Conservation (phyloP, 1,140 invertebrate species). For the Plodia interpunctella region DNA sequence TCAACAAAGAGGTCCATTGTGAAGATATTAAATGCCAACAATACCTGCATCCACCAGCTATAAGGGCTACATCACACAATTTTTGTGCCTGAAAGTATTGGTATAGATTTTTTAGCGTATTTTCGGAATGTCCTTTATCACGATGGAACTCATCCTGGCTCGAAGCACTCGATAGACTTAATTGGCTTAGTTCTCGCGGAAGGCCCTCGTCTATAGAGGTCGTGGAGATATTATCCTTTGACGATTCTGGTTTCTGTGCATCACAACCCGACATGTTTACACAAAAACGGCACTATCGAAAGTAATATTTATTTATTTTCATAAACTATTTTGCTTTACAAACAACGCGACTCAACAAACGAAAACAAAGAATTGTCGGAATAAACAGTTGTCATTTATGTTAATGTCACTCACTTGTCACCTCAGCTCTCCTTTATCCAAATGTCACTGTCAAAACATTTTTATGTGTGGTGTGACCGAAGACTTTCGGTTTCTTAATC, state of each 20-base stretch:
- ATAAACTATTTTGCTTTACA: not conserved
- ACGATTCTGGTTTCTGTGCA: slow-evolving; percentile 52
- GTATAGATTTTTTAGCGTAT: slow-evolving; percentile 88
- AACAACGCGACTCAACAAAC: slow-evolving; percentile 26
- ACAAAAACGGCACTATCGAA: slow-evolving; percentile 8
- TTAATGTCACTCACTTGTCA: too few relatives aligned
- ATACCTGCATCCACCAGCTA: slow-evolving; percentile 83
- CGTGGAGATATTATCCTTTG: slow-evolving; percentile 65
- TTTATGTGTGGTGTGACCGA: too few relatives aligned
- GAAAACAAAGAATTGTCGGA: slow-evolving; percentile 36
- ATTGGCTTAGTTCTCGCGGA: slow-evolving; percentile 76
- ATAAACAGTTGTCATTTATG: too few relatives aligned
- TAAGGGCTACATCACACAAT: slow-evolving; percentile 87
- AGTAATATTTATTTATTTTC: slow-evolving; percentile 20
- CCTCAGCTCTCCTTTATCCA: too few relatives aligned
- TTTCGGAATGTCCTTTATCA: slow-evolving; percentile 87
- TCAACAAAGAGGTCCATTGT: not conserved
- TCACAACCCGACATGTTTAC: slow-evolving; percentile 61
- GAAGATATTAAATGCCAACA: not conserved
- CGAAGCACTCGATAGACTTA: slow-evolving; percentile 76
- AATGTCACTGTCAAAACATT: too few relatives aligned
- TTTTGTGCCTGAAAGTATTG: slow-evolving; percentile 87
- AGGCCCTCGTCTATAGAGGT: slow-evolving; percentile 73
- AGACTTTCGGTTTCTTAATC: too few relatives aligned
- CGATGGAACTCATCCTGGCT: slow-evolving; percentile 86